These are phyloP conservation scores for Telenomus remus DNA, from an alignment of 1,140 invertebrate genomes.

Conservation along the genomic window DNA sequence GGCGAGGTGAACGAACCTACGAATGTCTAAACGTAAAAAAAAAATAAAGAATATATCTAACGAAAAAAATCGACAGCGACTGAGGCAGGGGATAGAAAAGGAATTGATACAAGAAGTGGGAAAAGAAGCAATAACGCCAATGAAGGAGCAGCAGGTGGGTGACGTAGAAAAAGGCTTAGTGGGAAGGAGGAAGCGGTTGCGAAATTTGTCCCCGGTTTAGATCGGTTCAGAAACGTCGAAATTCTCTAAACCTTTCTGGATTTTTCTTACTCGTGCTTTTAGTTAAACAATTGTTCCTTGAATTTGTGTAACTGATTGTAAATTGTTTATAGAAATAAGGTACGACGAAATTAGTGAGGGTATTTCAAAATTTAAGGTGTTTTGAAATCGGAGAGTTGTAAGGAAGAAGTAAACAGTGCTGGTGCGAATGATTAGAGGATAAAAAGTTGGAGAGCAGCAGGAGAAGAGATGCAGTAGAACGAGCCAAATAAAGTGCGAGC, in stretches of 20 bases:
- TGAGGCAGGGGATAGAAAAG: slow-evolving; percentile 38
- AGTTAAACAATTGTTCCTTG: no score
- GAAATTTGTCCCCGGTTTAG: neutral
- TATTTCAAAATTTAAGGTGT: no score
- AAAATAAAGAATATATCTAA: slow-evolving; percentile 39
- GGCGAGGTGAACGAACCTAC: slow-evolving; percentile 69
- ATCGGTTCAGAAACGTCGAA: no score
- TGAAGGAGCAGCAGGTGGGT: slow-evolving; percentile 47
- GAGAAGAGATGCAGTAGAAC: slow-evolving; percentile 54
- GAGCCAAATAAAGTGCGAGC: slow-evolving; percentile 58
- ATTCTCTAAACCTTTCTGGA: no score
- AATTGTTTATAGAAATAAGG: no score
- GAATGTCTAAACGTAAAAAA: slow-evolving; percentile 56
- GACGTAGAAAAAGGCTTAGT: slow-evolving; percentile 42
- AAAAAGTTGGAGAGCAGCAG: slow-evolving; percentile 51
- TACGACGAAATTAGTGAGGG: no score
- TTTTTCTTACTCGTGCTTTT: no score
- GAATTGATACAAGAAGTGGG: slow-evolving; percentile 45
- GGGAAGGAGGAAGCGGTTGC: slow-evolving; percentile 45
- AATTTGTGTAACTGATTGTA: no score
- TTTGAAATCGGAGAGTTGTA: no score
- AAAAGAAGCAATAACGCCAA: slow-evolving; percentile 38
- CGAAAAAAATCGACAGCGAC: slow-evolving; percentile 19
- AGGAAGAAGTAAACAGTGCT: no score
- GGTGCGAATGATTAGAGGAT: slow-evolving; percentile 33